Evolutionary conservation across 2,113 vertebrate species (phyloP).

Genomic region (Turdus rufiventris): DNA sequence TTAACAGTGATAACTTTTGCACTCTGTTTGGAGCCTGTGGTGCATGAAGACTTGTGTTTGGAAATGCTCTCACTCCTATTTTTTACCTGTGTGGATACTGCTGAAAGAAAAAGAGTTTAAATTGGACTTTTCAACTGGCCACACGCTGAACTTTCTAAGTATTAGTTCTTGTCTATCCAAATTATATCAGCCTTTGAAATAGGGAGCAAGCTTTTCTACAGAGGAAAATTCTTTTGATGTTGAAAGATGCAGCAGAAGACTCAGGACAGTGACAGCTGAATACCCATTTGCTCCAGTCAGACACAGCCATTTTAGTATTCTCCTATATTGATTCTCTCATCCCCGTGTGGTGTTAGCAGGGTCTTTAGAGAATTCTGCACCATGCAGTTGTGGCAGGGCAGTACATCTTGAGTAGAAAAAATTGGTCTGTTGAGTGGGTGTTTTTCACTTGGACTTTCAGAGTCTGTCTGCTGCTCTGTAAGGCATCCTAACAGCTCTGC

Average conservation of each 20-base stretch:
- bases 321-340: background rate
- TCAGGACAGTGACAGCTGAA: background rate
- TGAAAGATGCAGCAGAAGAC: background rate
- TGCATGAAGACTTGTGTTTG: background rate
- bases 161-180: background rate
- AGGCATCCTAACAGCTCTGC: background rate
- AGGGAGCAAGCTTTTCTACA: background rate
- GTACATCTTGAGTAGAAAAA: background rate
- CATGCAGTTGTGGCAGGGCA: background rate
- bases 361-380: background rate
- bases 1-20: background rate
- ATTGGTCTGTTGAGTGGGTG: background rate
- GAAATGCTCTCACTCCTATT: background rate
- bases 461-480: background rate
- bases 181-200: conserved; percentile 10
- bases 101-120: conserved; percentile 7
- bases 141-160: background rate
- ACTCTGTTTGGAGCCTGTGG: background rate
- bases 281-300: background rate
- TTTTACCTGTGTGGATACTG: conserved; percentile 9
- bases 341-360: background rate
- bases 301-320: background rate
- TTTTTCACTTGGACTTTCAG: background rate
- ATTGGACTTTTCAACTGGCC: background rate
- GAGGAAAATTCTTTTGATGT: background rate